phyloP scores from a whole-genome alignment of 2,797 vertebrate species.

The Simalia tracyae region DNA sequence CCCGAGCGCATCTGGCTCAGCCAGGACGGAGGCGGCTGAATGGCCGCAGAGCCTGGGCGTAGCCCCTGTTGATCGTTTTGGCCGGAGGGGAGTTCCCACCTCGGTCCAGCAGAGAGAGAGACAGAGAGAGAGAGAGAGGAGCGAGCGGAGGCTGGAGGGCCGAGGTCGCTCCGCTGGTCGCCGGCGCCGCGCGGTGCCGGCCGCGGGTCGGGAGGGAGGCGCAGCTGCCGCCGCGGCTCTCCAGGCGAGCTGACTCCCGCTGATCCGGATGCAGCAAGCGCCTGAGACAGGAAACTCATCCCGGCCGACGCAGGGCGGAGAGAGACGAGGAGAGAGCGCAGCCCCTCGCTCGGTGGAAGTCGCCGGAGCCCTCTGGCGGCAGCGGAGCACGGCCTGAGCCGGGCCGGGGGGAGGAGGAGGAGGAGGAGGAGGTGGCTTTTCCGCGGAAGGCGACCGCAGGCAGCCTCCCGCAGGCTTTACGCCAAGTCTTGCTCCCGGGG shows the following conservation, averaged over 20 bases:
- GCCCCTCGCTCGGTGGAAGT: background rate
- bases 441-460: too few relatives aligned
- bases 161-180: background rate
- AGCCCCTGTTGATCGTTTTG: background rate
- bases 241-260: background rate
- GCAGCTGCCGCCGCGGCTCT: background rate
- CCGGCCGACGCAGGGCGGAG: background rate
- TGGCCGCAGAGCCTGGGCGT: constrained; percentile 4
- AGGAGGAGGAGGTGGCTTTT: background rate
- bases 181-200: background rate
- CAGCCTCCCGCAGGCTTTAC: background rate
- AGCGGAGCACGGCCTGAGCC: background rate
- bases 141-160: background rate
- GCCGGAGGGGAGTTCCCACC: constrained; percentile 1
- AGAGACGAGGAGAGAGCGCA: constrained; percentile 8
- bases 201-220: background rate
- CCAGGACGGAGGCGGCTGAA: background rate
- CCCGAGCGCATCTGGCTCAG: background rate
- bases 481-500: background rate
- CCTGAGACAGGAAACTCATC: constrained; percentile 32
- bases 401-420: background rate
- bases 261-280: constrained; percentile 30
- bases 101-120: background rate
- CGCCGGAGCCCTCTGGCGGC: constrained; percentile 36
- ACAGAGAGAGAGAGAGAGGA: background rate